phyloP scores from a whole-genome alignment of 1,140 invertebrate genomes.

The Drosophila tropicalis region DNA sequence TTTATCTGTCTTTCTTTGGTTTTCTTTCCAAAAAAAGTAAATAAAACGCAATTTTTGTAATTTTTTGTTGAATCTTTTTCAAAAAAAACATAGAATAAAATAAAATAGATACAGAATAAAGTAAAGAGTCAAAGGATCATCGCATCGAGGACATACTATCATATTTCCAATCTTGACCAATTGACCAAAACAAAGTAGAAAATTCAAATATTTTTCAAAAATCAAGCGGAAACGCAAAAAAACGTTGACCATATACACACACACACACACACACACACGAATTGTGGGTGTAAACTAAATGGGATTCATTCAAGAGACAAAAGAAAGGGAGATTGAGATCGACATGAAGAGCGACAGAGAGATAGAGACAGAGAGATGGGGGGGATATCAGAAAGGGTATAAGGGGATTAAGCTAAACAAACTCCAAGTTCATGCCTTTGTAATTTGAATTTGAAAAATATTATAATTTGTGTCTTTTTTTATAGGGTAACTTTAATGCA shows the following conservation, averaged over 20 bases:
- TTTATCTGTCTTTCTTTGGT: neutral
- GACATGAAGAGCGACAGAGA: neutral
- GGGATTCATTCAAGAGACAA: neutral
- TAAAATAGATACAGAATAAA: no score
- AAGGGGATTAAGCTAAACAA: neutral
- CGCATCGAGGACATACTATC: no score
- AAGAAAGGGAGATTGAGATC: no score
- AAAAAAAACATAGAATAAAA: no score
- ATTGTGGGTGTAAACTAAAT: slow-evolving; percentile 11
- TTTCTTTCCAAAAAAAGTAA: slow-evolving; percentile 53
- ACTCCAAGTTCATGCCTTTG: no score
- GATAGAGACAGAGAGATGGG: neutral
- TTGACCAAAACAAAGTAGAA: slow-evolving; percentile 8
- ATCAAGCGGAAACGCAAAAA: slow-evolving; percentile 1
- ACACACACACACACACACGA: neutral
- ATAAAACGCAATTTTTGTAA: slow-evolving; percentile 17
- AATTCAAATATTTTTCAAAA: neutral
- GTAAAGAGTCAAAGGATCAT: no score
- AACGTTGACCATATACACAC: neutral
- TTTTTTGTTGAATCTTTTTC: no score
- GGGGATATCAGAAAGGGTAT: slow-evolving; percentile 34
- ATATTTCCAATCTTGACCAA: neutral
- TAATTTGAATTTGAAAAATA: no score
- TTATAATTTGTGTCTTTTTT: no score
- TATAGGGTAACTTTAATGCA: neutral